Base-by-base conservation (phyloP, 2,888 invertebrate species). In the Bombylius discolor region DNA sequence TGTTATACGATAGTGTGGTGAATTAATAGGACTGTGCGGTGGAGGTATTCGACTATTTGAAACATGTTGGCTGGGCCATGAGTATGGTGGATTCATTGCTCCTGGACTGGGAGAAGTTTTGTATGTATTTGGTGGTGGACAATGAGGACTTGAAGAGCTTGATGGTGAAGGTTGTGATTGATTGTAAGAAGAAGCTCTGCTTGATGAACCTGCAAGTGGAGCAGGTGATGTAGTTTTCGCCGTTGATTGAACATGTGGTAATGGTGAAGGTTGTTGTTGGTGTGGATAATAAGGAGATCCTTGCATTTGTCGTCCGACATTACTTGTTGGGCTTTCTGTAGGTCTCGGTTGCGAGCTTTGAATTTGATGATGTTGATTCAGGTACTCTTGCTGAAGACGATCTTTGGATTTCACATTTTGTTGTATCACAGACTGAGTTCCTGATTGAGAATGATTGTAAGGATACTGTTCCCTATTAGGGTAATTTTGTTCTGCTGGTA, bases 81-180 rank as follows among this genome's bases (percentile, higher is more conserved):
- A 58, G 46, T 59, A 59, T 4, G 63, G 63, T 12, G 62, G 62
- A 59, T 63, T 61, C 62, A 63, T 63, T 12, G 49, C 42, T 4
- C 57, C 55, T 9, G 59, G 56, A 47, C 54, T 59, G 34, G 55
- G 54, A 5, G 53, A 47, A 36, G 57, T 48, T 46, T 56, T 57
- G 36, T 51, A 54, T n/a, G 54, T 31, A 13, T 36, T 45, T 47
- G 44, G 49, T 11, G 49, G 42, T 13, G 39, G 44, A 33, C 49
- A 47, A 8, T 49, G 34, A 34, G 55, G 42, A 48, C 54, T 59
- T 7, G 55, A 46, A 34, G 50, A 51, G 33, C 42, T 55, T 32
- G 55, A 51, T 14, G 59, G 14, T 42, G 51, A 46, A 31, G 39
- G 13, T 49, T 55, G 50, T 11, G 47, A 36, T 9, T 47, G 50